phyloP scores from a whole-genome alignment of 1,140 invertebrate genomes.

The Tachypleus tridentatus region DNA sequence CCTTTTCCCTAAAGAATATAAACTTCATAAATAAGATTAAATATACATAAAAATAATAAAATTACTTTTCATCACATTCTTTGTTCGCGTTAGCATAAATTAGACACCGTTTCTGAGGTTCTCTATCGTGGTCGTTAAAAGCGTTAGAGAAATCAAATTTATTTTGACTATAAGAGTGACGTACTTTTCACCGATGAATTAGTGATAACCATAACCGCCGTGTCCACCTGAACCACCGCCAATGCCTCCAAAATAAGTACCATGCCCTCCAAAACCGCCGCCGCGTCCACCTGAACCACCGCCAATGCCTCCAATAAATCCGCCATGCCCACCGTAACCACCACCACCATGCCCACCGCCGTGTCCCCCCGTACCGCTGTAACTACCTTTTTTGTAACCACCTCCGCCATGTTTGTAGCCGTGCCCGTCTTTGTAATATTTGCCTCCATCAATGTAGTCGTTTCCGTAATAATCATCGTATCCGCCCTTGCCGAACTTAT shows the following conservation, averaged over 20 bases:
- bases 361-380: constrained; percentile 2
- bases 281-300: too few relatives aligned
- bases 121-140: too few relatives aligned
- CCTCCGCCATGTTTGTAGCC: constrained; percentile 9
- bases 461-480: constrained; percentile 8
- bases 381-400: constrained; percentile 1
- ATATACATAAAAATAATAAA: too few relatives aligned
- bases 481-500: constrained; percentile 17
- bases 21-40: too few relatives aligned
- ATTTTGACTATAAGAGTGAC: constrained; percentile 5
- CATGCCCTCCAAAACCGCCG: too few relatives aligned
- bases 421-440: constrained; percentile 13
- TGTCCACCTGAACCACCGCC: constrained; percentile 9
- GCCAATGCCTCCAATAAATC: constrained; percentile 10
- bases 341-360: constrained; percentile 7
- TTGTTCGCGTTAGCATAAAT: too few relatives aligned
- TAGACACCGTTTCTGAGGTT: too few relatives aligned
- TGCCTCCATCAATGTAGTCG: constrained; percentile 14
- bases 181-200: constrained; percentile 11
- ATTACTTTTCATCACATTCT: too few relatives aligned
- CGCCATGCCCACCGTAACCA: constrained; percentile 11
- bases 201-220: constrained; percentile 1
- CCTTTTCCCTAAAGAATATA: too few relatives aligned
- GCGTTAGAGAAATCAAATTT: too few relatives aligned
- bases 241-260: too few relatives aligned